Conservation (phyloP, 2,113 vertebrate genomes). For the Cinclus cinclus region DNA sequence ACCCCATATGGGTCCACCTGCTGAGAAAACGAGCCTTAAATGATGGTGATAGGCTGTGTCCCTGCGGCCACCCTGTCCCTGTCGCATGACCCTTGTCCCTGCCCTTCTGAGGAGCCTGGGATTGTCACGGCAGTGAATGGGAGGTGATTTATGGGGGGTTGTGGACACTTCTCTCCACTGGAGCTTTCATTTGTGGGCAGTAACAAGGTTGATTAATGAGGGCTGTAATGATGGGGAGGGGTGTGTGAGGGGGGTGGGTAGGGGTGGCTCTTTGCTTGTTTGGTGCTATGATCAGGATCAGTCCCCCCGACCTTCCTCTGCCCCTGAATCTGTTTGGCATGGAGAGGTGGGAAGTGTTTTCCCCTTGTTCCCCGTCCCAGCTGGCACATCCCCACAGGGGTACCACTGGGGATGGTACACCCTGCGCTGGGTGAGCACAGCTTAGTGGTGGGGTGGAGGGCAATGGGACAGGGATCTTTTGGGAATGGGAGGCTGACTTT, state of each 20-base stretch:
- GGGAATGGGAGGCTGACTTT: not conserved
- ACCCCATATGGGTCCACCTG: rapidly evolving
- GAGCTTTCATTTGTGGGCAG: not conserved
- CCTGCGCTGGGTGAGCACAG: not conserved
- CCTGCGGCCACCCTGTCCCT: not conserved
- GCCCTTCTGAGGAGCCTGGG: not conserved
- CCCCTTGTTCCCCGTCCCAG: not conserved
- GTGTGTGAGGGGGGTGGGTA: not conserved
- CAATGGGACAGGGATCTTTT: not conserved
- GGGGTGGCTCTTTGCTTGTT: not conserved
- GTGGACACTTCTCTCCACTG: not conserved
- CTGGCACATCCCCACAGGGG: not conserved
- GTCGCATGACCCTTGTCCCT: not conserved
- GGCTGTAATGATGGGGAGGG: not conserved
- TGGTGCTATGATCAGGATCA: not conserved
- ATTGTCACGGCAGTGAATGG: not conserved
- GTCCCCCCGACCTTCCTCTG: not conserved
- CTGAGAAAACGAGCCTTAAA: not conserved
- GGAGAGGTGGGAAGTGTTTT: not conserved
- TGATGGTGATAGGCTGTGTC: not conserved
- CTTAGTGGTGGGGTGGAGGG: not conserved
- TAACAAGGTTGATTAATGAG: not conserved
- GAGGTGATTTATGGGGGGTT: constrained; percentile 10
- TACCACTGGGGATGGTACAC: not conserved
- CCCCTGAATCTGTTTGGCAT: not conserved